Conservation (phyloP, 1,140 invertebrate species). For the Drosophila melanica region DNA sequence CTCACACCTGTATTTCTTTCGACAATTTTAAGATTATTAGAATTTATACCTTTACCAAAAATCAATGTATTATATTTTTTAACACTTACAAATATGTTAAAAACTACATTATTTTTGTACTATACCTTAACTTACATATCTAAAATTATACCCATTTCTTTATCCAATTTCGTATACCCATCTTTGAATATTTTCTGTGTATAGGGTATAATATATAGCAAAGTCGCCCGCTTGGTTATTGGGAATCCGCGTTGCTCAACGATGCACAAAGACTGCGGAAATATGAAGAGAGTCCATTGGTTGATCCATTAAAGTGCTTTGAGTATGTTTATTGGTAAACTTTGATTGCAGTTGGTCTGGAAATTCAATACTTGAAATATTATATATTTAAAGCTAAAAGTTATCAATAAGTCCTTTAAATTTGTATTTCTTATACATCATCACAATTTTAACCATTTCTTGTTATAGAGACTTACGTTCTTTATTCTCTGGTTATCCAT, state of each 20-base stretch:
- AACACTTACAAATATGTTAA: no score
- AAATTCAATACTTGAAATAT: conserved; percentile 1
- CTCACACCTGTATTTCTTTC: no score
- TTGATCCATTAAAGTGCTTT: neutral
- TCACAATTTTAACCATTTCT: neutral
- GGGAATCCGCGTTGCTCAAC: conserved; percentile 27
- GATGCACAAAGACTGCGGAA: conserved; percentile 6
- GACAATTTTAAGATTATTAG: no score
- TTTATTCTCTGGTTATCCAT: conserved; percentile 20
- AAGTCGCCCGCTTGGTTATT: conserved; percentile 6
- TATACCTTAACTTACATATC: no score
- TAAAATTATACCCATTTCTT: no score
- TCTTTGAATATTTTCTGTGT: neutral
- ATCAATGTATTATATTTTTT: neutral
- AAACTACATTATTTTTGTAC: no score
- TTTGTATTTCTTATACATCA: no score
- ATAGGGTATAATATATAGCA: conserved; percentile 3
- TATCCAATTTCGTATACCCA: no score
- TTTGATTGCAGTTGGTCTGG: neutral
- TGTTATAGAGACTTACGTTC: neutral
- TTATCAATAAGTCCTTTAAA: no score
- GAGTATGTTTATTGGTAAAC: neutral
- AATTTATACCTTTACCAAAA: neutral
- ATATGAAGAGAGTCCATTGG: neutral
- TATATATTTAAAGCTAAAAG: neutral